These are phyloP conservation scores for Caprella mutica DNA, from an alignment of 2,888 invertebrate species.

Conservation along the genomic window DNA sequence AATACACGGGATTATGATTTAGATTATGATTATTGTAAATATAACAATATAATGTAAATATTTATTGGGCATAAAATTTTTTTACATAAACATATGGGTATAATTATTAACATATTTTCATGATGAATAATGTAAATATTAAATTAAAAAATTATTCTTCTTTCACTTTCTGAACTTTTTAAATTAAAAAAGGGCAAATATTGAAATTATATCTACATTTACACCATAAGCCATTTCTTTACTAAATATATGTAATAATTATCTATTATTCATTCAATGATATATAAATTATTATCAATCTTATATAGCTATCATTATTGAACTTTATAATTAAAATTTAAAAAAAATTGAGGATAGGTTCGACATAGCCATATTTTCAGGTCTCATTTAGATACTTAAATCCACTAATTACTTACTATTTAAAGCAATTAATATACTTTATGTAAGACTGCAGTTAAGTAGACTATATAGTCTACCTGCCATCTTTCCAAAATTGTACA, in stretches of 20 bases:
- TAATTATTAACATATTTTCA: background rate
- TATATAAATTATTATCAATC: too few species aligned
- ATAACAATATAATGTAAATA: background rate
- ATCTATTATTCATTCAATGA: too few species aligned
- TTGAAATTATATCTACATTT: slow-evolving; percentile 6
- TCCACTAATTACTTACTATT: too few species aligned
- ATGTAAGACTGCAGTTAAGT: too few species aligned
- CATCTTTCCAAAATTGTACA: too few species aligned
- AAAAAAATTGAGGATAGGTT: background rate
- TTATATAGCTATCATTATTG: too few species aligned
- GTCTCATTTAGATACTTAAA: too few species aligned
- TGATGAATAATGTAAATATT: background rate
- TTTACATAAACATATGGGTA: background rate
- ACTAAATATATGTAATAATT: too few species aligned
- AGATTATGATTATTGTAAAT: background rate
- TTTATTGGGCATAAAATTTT: background rate
- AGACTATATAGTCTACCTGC: too few species aligned
- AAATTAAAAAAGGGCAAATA: background rate
- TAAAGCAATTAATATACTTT: too few species aligned
- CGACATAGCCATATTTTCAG: too few species aligned
- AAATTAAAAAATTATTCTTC: background rate
- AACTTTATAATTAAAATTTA: background rate
- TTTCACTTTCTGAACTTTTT: background rate
- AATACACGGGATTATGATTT: background rate
- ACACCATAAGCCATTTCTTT: background rate